phyloP scores from a whole-genome alignment of 92 coral and sea anemone genomes.

The Desmophyllum pertusum region DNA sequence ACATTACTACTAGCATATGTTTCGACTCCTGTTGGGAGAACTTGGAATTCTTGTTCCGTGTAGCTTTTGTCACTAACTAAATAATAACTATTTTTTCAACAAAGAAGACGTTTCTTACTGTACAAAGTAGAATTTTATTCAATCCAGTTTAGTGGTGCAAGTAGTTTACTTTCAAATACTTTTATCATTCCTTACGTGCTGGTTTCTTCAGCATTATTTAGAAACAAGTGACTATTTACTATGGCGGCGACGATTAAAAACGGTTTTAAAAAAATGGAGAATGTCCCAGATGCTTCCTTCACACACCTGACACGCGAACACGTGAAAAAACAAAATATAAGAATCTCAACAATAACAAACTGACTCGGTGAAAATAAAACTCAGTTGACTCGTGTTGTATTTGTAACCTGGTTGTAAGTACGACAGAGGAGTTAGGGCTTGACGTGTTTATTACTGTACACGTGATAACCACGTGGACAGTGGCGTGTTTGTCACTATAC shows the following conservation, averaged over 20 bases:
- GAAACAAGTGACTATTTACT: neutral
- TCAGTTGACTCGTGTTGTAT: neutral
- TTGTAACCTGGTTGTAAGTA: neutral
- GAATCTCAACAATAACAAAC: neutral
- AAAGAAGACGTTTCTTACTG: neutral
- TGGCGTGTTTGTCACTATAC: no score
- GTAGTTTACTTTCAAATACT: slow-evolving; percentile 14
- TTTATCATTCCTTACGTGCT: neutral
- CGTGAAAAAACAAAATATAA: slow-evolving; percentile 5
- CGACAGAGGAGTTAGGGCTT: neutral
- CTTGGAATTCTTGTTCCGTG: no score
- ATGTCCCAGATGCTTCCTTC: neutral
- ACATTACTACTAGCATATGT: no score
- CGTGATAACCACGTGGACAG: no score
- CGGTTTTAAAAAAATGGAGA: no score
- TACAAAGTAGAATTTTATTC: slow-evolving; percentile 33
- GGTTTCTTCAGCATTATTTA: neutral
- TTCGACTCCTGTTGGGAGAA: no score
- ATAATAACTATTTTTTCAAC: no score
- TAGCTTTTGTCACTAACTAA: no score
- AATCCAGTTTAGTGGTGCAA: neutral
- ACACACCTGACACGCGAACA: neutral
- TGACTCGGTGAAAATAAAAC: slow-evolving; percentile 10
- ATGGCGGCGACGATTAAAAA: slow-evolving; percentile 12
- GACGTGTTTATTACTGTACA: no score